Evolutionary conservation across 2,113 vertebrate species (phyloP).

Genomic region (Acrocephalus kingi): DNA sequence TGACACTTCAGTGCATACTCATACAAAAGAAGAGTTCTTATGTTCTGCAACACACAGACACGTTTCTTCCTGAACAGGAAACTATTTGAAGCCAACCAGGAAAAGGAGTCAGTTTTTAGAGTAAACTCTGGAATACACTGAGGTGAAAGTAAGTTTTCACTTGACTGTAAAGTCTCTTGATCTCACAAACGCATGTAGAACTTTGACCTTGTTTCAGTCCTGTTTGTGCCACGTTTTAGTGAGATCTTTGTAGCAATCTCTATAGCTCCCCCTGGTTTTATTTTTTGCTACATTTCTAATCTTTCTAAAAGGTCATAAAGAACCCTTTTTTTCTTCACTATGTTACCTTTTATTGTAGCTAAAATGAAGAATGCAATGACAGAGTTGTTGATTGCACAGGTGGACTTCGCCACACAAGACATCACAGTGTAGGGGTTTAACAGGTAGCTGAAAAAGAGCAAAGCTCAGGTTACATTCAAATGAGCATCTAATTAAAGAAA

Average conservation of each 20-base stretch:
- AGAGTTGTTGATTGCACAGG: slow-evolving; percentile 93
- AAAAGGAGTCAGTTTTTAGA: neutral
- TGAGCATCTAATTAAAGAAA: neutral
- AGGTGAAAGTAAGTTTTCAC: neutral
- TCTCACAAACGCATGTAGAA: neutral
- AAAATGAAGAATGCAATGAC: slow-evolving; percentile 92
- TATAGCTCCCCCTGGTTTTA: neutral
- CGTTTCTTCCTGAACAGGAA: neutral
- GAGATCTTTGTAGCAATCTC: neutral
- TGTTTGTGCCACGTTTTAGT: neutral
- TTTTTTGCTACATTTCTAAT: neutral
- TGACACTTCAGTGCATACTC: neutral
- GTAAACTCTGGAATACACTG: neutral
- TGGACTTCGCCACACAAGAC: slow-evolving; percentile 97
- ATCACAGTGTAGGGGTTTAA: slow-evolving; percentile 95
- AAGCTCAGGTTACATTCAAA: neutral
- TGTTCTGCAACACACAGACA: neutral
- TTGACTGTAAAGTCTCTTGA: neutral
- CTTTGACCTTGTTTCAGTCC: neutral
- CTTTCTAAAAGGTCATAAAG: neutral
- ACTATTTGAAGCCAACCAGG: neutral
- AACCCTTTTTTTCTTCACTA: neutral
- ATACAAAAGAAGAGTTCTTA: neutral
- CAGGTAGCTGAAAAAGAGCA: slow-evolving; percentile 85
- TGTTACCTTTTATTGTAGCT: slow-evolving; percentile 89